phyloP scores from a whole-genome alignment of 2,113 vertebrate species.

The Otolemur garnettii region DNA sequence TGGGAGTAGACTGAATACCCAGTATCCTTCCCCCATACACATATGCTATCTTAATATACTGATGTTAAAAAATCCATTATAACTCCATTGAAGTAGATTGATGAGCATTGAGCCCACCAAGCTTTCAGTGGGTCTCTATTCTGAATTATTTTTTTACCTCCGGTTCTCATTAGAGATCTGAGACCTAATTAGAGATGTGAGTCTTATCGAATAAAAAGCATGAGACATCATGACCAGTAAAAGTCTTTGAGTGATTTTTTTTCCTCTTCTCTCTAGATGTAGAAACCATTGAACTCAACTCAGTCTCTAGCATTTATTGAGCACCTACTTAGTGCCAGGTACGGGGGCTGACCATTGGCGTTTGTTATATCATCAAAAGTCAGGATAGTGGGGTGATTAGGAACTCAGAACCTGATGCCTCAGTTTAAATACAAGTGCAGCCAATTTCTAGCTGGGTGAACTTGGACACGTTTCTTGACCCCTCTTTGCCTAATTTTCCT shows the following conservation, averaged over 20 bases:
- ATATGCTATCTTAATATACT: not conserved
- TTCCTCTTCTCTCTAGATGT: not conserved
- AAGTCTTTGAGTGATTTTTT: slow-evolving; percentile 14
- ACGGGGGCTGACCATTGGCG: not conserved
- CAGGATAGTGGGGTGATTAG: not conserved
- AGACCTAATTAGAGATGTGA: slow-evolving; percentile 25
- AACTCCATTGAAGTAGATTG: not conserved
- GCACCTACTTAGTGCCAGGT: not conserved
- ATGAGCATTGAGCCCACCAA: not conserved
- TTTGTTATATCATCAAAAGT: not conserved
- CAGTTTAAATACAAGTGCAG: not conserved
- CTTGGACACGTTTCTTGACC: not conserved
- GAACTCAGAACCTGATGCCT: not conserved
- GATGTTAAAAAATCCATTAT: not conserved
- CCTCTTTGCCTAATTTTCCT: not conserved
- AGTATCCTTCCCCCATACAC: not conserved
- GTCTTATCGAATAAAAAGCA: slow-evolving; percentile 85
- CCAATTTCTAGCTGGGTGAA: not conserved
- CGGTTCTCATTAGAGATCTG: slow-evolving; percentile 53
- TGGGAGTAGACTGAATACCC: not conserved
- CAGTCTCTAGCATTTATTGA: not conserved
- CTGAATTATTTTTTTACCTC: slow-evolving; percentile 76
- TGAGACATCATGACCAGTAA: slow-evolving; percentile 63
- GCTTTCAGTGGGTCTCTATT: slow-evolving; percentile 35
- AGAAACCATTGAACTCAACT: not conserved